Base-by-base conservation (phyloP, 2,888 invertebrate species). In the Chironomus riparius region DNA sequence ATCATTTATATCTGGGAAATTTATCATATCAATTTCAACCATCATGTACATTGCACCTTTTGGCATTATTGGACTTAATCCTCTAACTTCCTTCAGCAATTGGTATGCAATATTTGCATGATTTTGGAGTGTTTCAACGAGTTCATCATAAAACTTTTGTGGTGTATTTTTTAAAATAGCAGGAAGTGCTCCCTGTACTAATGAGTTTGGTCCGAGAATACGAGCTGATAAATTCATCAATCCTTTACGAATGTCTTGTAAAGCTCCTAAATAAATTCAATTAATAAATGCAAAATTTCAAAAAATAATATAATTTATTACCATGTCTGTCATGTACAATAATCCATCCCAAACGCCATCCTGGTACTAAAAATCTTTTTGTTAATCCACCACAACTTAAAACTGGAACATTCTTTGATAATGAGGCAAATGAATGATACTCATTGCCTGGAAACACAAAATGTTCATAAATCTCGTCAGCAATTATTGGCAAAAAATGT, bases 21-120 rank as follows among this genome's bases (percentile, higher is more conserved):
- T 85, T 0, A 88, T 84, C 83, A 94, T 89, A 81, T 96, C 91
- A 48, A 90, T 85, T 81, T 91, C 91, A 80, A 97, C 92, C 96
- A 98, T 97, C 94, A 98, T 97, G 83, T 98, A 99, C 98, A 99
- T 98, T 3, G 98, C 97, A 48, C 98, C 98, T 79, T 91, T 89
- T 0, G 98, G 98, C 92, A 95, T 95, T 74, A 95, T 89, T 0
- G 98, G 97, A 24, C 88, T 89, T 70, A 99, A 83, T 0, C 98
- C 98, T 47, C 90, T 90, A 13, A 93, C 89, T 38, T 87, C 85
- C 22, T 86, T 86, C 65, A 98, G 82, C 77, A 87, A 86, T 68
- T 90, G 87, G 82, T 88, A 95, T 2, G 93, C 92, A 75, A 94
- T 79, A 79, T 89, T 88, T 0, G 98, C 97, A 85, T 98, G 95